Evolutionary conservation across 2,113 vertebrate species (phyloP), one percentile per base, ranked within the genome.

Genomic region (Cranoglanis bouderius): DNA sequence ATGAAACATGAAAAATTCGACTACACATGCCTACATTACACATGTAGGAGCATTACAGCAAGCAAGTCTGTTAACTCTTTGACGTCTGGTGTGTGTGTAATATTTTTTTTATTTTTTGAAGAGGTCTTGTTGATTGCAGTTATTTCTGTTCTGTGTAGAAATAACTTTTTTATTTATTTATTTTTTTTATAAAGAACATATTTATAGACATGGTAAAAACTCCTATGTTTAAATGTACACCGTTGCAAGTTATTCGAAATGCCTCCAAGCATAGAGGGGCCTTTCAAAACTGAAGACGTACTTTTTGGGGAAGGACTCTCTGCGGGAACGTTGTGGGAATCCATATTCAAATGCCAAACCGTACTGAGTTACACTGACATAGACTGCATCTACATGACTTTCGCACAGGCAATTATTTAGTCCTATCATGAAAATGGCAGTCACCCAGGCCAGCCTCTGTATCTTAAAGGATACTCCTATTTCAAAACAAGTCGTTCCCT

Each of bases 401-500:
- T 90, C 18, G 65, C 70, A 61, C 24, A 67, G 53, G 59, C 84
- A 87, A 90, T 89, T 88, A 84, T 89, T 90, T 84, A 72, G 70
- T 85, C 49, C 67, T 85, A 59, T 91, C 55, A 67, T 88, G 72
- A 84, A 84, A 40, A 65, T 70, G 46, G 26, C 74, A 21, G 40
- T 53, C 59, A 38, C 84, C 53, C 81, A 63, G 32, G 19, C 38
- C 49, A 82, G 65, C 78, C 86, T 81, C 87, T 67, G 63, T 61
- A 72, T 89, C 57, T 87, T 35, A 70, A 63, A 55, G 59, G 63
- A 49, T 85, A 26, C 84, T 93, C 87, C 1, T 78, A 55, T 92
- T 91, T 92, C 89, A 90, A 83, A 91, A 92, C 85, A 92, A 88
- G 81, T 85, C 40, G 38, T 77, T 77, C 77, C n/a, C 67, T 46